Percentiles rank a stretch among this genome's conserved stretches.
Conservation (phyloP, 2,888 invertebrate genomes). For the Dascillus cervinus region DNA sequence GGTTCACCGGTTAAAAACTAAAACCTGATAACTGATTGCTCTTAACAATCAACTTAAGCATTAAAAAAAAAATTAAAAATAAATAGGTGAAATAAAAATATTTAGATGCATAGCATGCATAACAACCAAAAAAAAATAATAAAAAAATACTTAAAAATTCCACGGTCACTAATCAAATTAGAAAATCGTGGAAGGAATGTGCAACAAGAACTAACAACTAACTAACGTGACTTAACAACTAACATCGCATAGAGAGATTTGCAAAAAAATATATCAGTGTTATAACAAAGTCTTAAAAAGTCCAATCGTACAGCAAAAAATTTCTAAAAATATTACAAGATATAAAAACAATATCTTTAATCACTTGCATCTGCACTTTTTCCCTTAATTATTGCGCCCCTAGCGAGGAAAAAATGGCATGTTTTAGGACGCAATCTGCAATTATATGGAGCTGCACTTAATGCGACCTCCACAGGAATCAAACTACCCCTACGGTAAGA, state of each 20-base stretch:
- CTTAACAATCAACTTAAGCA: not conserved
- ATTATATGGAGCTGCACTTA: no score
- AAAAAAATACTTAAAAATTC: slow-evolving; percentile 18
- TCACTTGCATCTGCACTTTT: no score
- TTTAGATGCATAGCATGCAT: slow-evolving; percentile 18
- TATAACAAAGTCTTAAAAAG: no score
- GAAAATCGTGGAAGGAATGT: slow-evolving; percentile 34
- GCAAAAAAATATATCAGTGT: not conserved
- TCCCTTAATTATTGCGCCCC: no score
- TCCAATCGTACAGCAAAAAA: no score
- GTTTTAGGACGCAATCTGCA: no score
- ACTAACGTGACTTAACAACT: slow-evolving; percentile 17
- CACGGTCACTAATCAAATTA: slow-evolving; percentile 18
- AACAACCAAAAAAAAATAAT: no score
- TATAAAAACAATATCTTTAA: no score
- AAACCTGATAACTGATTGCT: not conserved
- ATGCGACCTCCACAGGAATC: no score
- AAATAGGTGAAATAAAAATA: not conserved
- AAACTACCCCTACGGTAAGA: no score
- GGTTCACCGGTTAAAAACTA: not conserved
- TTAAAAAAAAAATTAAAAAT: not conserved
- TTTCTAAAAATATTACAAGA: no score
- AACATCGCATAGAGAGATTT: slow-evolving; percentile 1
- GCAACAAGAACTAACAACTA: slow-evolving; percentile 20
- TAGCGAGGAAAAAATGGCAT: no score